phyloP scores from a whole-genome alignment of 1,140 invertebrate species.

The Achroia grisella region DNA sequence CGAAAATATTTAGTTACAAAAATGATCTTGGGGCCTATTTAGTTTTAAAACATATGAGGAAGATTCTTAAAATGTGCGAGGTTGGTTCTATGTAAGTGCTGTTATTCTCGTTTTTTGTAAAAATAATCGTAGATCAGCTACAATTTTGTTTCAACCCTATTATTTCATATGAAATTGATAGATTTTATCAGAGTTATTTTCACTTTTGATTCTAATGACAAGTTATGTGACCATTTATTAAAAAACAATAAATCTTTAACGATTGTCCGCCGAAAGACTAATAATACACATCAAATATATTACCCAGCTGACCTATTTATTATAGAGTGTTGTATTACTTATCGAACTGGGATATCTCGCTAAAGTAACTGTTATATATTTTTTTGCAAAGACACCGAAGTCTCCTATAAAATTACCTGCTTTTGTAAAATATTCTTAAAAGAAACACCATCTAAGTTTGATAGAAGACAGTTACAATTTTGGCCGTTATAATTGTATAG shows the following conservation, averaged over 20 bases:
- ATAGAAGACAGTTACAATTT: conserved; percentile 70
- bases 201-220: neutral
- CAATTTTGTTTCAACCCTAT: conserved; percentile 12
- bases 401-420: conserved; percentile 65
- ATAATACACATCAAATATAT: conserved; percentile 37
- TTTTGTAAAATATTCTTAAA: conserved; percentile 52
- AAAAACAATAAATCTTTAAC: conserved; percentile 59
- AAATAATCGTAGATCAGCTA: neutral
- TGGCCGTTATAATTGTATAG: conserved; percentile 73
- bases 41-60: too few relatives aligned
- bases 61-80: too few relatives aligned
- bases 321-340: conserved; percentile 26
- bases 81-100: too few relatives aligned
- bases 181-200: neutral
- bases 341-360: conserved; percentile 46
- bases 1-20: too few relatives aligned
- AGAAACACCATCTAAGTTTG: conserved; percentile 51
- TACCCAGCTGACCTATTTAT: conserved; percentile 50
- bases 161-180: conserved; percentile 12
- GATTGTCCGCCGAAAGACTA: conserved; percentile 34
- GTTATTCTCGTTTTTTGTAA: neutral
- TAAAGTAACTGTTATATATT: conserved; percentile 49
- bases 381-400: conserved; percentile 36
- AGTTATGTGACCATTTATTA: conserved; percentile 34
- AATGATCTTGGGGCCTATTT: too few relatives aligned